phyloP scores from a whole-genome alignment of 1,140 invertebrate genomes.

The Aradophagus sp. region DNA sequence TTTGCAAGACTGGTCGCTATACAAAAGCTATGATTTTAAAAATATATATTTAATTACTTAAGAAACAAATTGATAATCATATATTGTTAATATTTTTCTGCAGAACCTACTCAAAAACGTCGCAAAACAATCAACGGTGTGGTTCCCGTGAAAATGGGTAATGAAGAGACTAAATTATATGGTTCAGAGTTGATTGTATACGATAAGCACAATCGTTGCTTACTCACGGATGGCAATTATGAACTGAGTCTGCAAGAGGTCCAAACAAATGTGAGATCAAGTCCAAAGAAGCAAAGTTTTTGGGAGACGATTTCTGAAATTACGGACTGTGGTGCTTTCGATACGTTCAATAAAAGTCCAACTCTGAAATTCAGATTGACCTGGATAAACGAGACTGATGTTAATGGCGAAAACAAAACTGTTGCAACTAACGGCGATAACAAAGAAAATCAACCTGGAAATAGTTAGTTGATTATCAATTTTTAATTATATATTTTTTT shows the following conservation, averaged over 20 bases:
- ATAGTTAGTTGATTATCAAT: too few species aligned
- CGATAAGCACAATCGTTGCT: constrained; percentile 91
- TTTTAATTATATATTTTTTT: too few species aligned
- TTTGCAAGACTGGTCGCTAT: too few species aligned
- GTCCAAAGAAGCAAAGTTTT: constrained; percentile 80
- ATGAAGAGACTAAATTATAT: constrained; percentile 81
- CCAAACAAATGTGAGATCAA: constrained; percentile 76
- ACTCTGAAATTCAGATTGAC: constrained; percentile 88
- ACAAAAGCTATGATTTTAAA: too few species aligned
- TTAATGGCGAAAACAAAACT: constrained; percentile 81
- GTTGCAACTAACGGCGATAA: constrained; percentile 73
- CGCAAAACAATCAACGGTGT: constrained; percentile 75
- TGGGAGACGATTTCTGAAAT: constrained; percentile 90
- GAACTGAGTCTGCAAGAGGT: constrained; percentile 88
- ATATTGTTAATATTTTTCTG: too few species aligned
- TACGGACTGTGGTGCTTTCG: constrained; percentile 79
- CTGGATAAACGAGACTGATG: constrained; percentile 85
- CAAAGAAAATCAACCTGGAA: constrained; percentile 78
- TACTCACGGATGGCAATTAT: constrained; percentile 91
- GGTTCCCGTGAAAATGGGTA: constrained; percentile 64
- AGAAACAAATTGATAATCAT: too few species aligned
- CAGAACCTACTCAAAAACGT: constrained; percentile 79
- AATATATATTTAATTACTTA: too few species aligned
- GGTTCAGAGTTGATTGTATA: constrained; percentile 92
- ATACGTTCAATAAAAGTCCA: constrained; percentile 84